Evolutionary conservation across 37 sponge, comb jelly and placozoan genomes (phyloP), one percentile per base, ranked within the genome.

Genomic region (Diacarnus erythraeanus): DNA sequence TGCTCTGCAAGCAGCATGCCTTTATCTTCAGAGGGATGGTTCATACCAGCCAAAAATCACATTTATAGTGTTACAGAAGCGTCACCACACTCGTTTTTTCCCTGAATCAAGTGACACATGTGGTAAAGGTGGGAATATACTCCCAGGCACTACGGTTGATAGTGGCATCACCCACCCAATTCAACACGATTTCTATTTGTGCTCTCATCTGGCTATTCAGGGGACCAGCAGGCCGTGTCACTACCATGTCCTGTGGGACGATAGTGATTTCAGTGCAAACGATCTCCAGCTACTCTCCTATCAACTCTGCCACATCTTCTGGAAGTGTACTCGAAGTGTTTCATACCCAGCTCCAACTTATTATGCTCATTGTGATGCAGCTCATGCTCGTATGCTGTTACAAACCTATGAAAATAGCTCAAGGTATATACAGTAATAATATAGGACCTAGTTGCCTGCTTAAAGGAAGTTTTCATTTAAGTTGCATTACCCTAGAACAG

Each of bases 361-460:
- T 84, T 97, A 97, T 79, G 94, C 97, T 21, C 94, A 97, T 44
- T 73, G 84, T 71, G 88, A 81, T 29, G 95, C 94, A 33, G 91
- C 85, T 54, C 84, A 92, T 59, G 97, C 97, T 6, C 82, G 93
- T 0, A 78, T 71, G 76, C 83, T 92, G 64, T 51, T 90, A 10
- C 80, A 84, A 69, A 88, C 85, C 34, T 40, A 63, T 37, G 85
- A 80, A 65, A 66, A 78, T 38, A 77, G 61, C 58, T 58, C 59
- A 2, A 59, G 78, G 25, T n/a, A 34, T 12, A 17, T 30, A 4
- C n/a, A n/a, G n/a, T n/a, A n/a, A n/a, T n/a, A n/a, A n/a, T n/a
- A n/a, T n/a, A n/a, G n/a, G n/a, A n/a, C n/a, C n/a, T n/a, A n/a
- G n/a, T n/a, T n/a, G n/a, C n/a, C n/a, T n/a, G n/a, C n/a, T n/a